Percentiles rank a stretch among this genome's conserved stretches.
Conservation (phyloP, 64 coral and sea anemone species). For the Platygyra sinensis region DNA sequence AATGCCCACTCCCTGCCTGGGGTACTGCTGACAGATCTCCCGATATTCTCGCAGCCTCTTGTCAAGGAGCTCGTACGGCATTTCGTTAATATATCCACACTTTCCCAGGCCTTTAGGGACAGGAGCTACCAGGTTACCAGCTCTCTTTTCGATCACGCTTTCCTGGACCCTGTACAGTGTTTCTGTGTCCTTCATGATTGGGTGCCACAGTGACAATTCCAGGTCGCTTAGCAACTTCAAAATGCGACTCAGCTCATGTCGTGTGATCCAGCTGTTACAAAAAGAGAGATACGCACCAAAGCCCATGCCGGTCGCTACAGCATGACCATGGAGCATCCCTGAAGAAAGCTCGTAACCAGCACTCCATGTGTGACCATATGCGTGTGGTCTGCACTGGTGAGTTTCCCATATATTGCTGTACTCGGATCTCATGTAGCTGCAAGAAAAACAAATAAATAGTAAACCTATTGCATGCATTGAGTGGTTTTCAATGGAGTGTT, state of each 20-base stretch:
- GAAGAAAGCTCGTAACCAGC: constrained; percentile 70
- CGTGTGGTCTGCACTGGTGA: constrained; percentile 75
- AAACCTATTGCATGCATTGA: no score
- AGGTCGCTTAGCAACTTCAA: constrained; percentile 65
- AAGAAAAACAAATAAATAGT: background rate
- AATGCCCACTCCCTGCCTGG: no score
- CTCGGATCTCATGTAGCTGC: constrained; percentile 72
- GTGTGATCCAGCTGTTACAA: constrained; percentile 46
- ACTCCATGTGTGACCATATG: constrained; percentile 81
- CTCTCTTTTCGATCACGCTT: constrained; percentile 64
- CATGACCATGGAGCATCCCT: constrained; percentile 86
- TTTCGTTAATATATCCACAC: no score
- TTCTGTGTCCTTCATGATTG: constrained; percentile 57
- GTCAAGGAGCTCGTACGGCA: constrained; percentile 50
- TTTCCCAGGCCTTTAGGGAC: no score
- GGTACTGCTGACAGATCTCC: constrained; percentile 56
- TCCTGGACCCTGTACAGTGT: constrained; percentile 29
- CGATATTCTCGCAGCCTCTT: constrained; percentile 58
- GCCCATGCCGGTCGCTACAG: constrained; percentile 79
- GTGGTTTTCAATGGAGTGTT: no score
- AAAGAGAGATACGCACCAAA: constrained; percentile 76
- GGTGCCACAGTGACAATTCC: no score
- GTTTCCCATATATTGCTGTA: constrained; percentile 84
- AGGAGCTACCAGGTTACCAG: constrained; percentile 69
- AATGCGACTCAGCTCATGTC: constrained; percentile 62